A percentile compares a stretch with the other conserved stretches of the same genome.
phyloP scores from a whole-genome alignment of 1,140 invertebrate genomes.

The Drosophila lini region DNA sequence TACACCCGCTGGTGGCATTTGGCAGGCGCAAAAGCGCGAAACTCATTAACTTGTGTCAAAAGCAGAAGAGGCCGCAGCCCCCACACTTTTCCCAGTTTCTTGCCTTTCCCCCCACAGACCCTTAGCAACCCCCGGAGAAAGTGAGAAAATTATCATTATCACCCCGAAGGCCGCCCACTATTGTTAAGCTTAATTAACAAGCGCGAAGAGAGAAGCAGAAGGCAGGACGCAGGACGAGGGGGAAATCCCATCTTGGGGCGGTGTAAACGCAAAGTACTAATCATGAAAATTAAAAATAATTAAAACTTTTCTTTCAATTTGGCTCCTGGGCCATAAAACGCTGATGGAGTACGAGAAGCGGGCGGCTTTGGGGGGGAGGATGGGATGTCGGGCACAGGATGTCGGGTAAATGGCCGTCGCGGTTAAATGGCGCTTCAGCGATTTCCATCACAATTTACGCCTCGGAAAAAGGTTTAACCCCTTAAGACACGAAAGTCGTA shows the following conservation, averaged over 20 bases:
- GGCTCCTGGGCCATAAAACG: conserved; percentile 64
- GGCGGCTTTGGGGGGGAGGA: background rate
- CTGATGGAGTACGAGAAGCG: conserved; percentile 27
- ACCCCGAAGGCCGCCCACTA: conserved; percentile 58
- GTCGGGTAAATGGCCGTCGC: conserved; percentile 69
- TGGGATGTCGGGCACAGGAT: background rate
- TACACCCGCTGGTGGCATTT: conserved; percentile 79
- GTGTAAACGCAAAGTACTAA: conserved; percentile 81
- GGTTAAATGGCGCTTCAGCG: conserved; percentile 81
- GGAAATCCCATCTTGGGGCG: conserved; percentile 15
- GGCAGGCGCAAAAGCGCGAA: conserved; percentile 73
- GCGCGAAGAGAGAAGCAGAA: conserved; percentile 33
- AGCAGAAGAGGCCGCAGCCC: conserved; percentile 57
- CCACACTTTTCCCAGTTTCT: conserved; percentile 11
- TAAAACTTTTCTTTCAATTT: conserved; percentile 84
- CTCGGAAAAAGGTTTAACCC: conserved; percentile 58
- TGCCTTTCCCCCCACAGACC: background rate
- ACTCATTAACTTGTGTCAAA: conserved; percentile 81
- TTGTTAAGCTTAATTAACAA: conserved; percentile 83
- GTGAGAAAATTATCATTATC: conserved; percentile 81
- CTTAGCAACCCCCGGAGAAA: conserved; percentile 37
- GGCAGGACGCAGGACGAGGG: background rate
- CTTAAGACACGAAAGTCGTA: conserved; percentile 40
- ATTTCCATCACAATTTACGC: conserved; percentile 82
- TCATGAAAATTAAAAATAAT: conserved; percentile 83